These are phyloP conservation scores for Miltochrista miniata DNA, from an alignment of 2,888 invertebrate species.

Conservation along the genomic window DNA sequence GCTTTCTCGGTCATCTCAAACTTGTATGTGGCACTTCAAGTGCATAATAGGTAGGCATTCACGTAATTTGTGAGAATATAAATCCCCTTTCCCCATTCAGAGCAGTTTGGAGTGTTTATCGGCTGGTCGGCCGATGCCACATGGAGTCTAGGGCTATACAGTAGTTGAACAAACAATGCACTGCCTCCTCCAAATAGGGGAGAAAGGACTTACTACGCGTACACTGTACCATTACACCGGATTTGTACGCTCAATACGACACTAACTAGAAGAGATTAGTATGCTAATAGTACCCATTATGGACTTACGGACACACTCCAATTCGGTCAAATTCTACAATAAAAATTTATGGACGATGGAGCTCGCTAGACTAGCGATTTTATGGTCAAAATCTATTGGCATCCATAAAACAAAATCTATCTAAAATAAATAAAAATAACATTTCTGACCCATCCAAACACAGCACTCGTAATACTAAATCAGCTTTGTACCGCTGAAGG, in stretches of 20 bases:
- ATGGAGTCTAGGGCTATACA: constrained; percentile 38
- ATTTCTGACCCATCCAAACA: constrained; percentile 81
- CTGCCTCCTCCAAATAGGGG: constrained; percentile 50
- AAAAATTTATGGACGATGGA: constrained; percentile 74
- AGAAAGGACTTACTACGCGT: constrained; percentile 68
- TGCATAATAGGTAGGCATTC: constrained; percentile 36
- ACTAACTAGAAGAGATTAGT: constrained; percentile 79
- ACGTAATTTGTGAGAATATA: constrained; percentile 48
- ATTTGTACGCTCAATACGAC: constrained; percentile 62
- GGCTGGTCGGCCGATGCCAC: constrained; percentile 30
- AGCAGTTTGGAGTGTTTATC: constrained; percentile 41
- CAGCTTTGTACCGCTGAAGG: constrained; percentile 52
- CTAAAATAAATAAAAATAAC: constrained; percentile 61
- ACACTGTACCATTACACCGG: constrained; percentile 54
- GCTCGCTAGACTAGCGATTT: constrained; percentile 75
- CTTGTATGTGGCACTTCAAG: constrained; percentile 47
- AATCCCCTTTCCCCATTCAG: constrained; percentile 60
- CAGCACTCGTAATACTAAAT: constrained; percentile 66
- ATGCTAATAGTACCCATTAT: constrained; percentile 73
- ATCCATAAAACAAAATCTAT: constrained; percentile 69
- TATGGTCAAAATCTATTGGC: constrained; percentile 70
- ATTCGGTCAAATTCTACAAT: constrained; percentile 69
- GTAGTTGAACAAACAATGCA: constrained; percentile 33
- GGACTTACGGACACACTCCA: constrained; percentile 61
- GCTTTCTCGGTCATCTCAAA: constrained; percentile 68